Conservation (phyloP, 2,797 vertebrate species). For the Mormyrus proboscirostris region DNA sequence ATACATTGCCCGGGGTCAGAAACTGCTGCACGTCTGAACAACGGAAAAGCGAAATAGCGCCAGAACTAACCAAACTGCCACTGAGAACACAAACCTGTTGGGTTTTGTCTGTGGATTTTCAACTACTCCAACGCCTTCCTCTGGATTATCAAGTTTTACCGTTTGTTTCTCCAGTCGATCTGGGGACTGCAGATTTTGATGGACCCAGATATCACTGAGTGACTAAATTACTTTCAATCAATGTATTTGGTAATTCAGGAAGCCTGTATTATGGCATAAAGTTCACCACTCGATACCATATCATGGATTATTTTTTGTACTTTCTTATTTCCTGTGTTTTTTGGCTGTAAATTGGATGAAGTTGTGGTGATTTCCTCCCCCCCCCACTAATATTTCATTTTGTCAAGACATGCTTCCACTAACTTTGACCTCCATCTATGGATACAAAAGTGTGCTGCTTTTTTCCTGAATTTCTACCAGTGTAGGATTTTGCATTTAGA, state of each 20-base stretch:
- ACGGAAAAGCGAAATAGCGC: neutral
- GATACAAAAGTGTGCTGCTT: neutral
- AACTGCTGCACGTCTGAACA: slow-evolving; percentile 13
- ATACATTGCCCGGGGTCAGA: slow-evolving; percentile 7
- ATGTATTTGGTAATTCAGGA: neutral
- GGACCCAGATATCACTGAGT: neutral
- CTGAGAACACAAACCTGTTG: slow-evolving; percentile 5
- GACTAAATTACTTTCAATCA: neutral
- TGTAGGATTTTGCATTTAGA: neutral
- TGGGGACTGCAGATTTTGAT: neutral
- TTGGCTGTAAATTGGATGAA: neutral
- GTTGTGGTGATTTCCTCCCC: neutral
- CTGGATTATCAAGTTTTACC: neutral
- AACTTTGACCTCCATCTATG: neutral
- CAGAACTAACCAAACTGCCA: neutral
- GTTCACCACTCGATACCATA: neutral
- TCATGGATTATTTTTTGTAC: neutral
- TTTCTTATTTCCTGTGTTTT: neutral
- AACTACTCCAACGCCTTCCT: neutral
- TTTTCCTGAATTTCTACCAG: neutral
- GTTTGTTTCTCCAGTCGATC: neutral
- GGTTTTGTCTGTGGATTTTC: slow-evolving; percentile 5
- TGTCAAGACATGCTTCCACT: neutral
- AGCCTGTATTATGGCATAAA: neutral
- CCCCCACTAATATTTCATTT: neutral